Conservation (phyloP, 2,797 vertebrate species). For the Rachycentron canadum region DNA sequence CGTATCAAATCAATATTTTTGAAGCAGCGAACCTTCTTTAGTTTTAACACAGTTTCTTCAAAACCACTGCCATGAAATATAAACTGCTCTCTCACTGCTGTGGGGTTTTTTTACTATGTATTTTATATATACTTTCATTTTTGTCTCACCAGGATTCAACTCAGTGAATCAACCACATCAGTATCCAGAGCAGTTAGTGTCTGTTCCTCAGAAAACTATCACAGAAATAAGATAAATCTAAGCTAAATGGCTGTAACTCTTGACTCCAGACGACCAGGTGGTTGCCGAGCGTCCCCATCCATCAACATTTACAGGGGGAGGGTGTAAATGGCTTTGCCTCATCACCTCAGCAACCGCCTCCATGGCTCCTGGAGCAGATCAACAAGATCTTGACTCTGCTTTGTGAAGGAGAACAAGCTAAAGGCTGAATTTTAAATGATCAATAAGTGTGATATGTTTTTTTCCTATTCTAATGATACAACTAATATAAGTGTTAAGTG, state of each 20-base stretch:
- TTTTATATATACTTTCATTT: background rate
- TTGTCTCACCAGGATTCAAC: slow-evolving; percentile 14
- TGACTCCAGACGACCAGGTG: slow-evolving; percentile 67
- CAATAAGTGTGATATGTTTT: background rate
- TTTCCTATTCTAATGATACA: background rate
- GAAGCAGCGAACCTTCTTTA: background rate
- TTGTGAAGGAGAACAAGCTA: slow-evolving; percentile 1
- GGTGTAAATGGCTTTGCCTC: slow-evolving; percentile 43
- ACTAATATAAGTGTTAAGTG: background rate
- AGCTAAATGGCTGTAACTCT: slow-evolving; percentile 53
- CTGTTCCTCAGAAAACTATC: slow-evolving; percentile 34
- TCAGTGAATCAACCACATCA: slow-evolving; percentile 10
- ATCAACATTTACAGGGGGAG: slow-evolving; percentile 43
- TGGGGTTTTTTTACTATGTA: background rate
- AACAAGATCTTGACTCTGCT: slow-evolving; percentile 22
- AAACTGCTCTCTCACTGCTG: background rate
- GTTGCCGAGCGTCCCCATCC: slow-evolving; percentile 61
- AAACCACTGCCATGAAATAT: slow-evolving; percentile 6
- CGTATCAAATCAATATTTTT: background rate
- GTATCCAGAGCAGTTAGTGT: slow-evolving; percentile 37
- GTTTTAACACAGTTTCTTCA: background rate
- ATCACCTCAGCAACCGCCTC: slow-evolving; percentile 60
- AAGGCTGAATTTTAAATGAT: too few species aligned
- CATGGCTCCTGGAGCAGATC: slow-evolving; percentile 25
- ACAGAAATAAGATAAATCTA: slow-evolving; percentile 8